Evolutionary conservation across 1,140 invertebrate species (phyloP).

Genomic region (Drosophila bipectinata): DNA sequence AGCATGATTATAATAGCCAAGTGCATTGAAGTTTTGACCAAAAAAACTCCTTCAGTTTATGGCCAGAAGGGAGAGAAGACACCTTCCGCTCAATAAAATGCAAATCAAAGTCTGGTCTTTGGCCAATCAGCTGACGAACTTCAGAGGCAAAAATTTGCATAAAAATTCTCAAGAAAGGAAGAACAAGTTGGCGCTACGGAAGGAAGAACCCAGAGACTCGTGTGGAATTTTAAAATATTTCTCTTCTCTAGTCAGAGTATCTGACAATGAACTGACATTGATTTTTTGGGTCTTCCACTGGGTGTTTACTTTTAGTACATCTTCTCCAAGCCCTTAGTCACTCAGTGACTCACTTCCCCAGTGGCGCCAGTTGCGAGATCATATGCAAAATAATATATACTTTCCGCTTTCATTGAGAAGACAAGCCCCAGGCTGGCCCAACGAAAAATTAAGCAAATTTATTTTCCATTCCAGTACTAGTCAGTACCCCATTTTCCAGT

Average conservation of each 20-base stretch:
- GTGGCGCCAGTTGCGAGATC: constrained; percentile 36
- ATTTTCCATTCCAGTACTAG: constrained; percentile 12
- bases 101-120: background rate
- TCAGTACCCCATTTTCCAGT: background rate
- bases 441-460: constrained; percentile 74
- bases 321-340: constrained; percentile 61
- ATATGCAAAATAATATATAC: constrained; percentile 64
- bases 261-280: constrained; percentile 69
- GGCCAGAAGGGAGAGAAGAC: background rate
- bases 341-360: constrained; percentile 41
- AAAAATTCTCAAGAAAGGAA: constrained; percentile 33
- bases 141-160: constrained; percentile 50
- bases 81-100: background rate
- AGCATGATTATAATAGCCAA: too few relatives aligned
- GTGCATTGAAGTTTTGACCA: too few relatives aligned
- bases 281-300: constrained; percentile 59
- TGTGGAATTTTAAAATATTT: constrained; percentile 69
- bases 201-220: constrained; percentile 60
- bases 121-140: constrained; percentile 22
- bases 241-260: constrained; percentile 21
- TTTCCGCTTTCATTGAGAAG: constrained; percentile 69
- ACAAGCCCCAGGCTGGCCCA: background rate
- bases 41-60: background rate
- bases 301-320: constrained; percentile 43
- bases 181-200: constrained; percentile 50